These are phyloP conservation scores for Charanyca ferruginea DNA, from an alignment of 2,888 invertebrate genomes.

Conservation along the genomic window DNA sequence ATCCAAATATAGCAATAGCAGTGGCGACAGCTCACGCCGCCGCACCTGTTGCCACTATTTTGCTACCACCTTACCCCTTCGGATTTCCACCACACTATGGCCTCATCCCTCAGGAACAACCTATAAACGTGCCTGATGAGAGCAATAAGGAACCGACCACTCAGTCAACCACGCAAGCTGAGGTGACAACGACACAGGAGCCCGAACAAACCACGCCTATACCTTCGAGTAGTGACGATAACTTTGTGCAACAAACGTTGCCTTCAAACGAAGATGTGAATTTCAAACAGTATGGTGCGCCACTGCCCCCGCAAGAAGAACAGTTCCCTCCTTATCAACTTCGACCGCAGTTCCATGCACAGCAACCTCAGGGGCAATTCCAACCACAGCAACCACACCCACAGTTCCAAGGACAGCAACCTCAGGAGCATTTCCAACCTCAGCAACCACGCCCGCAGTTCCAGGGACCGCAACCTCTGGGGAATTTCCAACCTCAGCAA, in stretches of 20 bases:
- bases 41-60: constrained; percentile 85
- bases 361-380: too few species aligned
- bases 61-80: constrained; percentile 86
- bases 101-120: constrained; percentile 76
- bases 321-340: constrained; percentile 53
- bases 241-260: constrained; percentile 78
- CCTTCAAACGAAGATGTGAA: constrained; percentile 82
- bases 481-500: too few species aligned
- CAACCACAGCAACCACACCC: too few species aligned
- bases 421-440: constrained; percentile 45
- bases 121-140: constrained; percentile 73
- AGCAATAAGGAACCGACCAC: constrained; percentile 77
- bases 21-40: constrained; percentile 86
- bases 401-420: too few species aligned
- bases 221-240: constrained; percentile 81
- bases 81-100: constrained; percentile 82
- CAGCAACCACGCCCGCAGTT: constrained; percentile 47
- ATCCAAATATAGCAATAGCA: constrained; percentile 85
- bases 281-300: constrained; percentile 77
- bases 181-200: constrained; percentile 72
- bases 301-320: constrained; percentile 32
- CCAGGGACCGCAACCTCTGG: too few species aligned
- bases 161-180: constrained; percentile 72
- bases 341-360: constrained; percentile 32
- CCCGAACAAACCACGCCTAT: constrained; percentile 78